Base-by-base conservation (phyloP, 92 coral and sea anemone species). In the Siderastrea radians region DNA sequence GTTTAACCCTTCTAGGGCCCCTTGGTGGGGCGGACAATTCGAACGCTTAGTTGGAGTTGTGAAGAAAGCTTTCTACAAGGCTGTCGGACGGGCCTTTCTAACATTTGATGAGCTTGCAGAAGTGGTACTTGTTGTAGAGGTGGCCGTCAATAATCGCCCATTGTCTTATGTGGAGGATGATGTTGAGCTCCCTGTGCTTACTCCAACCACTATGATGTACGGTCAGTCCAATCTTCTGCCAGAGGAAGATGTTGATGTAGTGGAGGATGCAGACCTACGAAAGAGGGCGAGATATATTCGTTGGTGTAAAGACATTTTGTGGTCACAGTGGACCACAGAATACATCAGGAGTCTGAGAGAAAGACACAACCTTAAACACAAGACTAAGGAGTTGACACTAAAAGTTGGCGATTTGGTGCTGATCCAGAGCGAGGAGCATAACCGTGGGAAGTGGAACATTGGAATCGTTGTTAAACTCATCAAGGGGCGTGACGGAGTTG, bases 371-470 rank as follows among this genome's bases (percentile, higher is more conserved):
- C 38, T 26, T 26, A 26, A 26, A 26, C 38, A 26, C 38, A 26
- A 26, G 38, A 26, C 38, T 26, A 26, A 26, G 38, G 38, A 26
- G 38, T 26, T 26, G 38, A 26, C 38, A 26, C 38, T 26, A 26
- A 26, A 26, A 26, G 38, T 26, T 26, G 38, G 38, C 38, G 38
- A 26, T 26, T 26, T 26, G 38, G 38, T 26, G 38, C 38, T 26
- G 38, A 26, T 26, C 48, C 50, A 1, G 46, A 49, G 77, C 54
- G 77, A 72, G 47, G 50, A 91, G 51, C 59, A 70, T 10, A 74
- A 74, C 78, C 16, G 91, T 38, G 91, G 91, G 14, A 91, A 86
- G 84, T 86, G 88, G 88, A 86, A 74, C 60, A 74, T 91, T 7
- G 85, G 90, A 49, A 69, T 79, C 72, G 80, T 86, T 38, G 79